Conservation (phyloP, 2,888 invertebrate genomes). For the Trichopoda pennipes region DNA sequence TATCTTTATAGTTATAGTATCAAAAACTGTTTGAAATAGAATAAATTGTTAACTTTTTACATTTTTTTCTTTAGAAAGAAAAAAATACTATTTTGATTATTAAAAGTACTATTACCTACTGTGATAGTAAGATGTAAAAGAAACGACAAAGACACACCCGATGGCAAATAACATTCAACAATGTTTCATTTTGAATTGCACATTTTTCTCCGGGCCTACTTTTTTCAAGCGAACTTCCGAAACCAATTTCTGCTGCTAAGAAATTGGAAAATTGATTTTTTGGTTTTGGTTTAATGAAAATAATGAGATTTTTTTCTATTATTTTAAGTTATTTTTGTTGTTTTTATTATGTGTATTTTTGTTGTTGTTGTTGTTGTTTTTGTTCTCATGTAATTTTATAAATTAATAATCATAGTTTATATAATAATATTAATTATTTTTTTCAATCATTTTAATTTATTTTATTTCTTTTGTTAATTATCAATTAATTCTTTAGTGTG, state of each 20-base stretch:
- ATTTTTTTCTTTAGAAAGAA: no score
- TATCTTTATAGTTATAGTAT: no score
- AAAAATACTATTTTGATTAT: no score
- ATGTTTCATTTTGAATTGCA: no score
- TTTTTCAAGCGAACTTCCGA: no score
- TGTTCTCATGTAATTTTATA: conserved; percentile 60
- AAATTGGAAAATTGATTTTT: neutral
- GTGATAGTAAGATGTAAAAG: no score
- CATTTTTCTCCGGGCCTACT: no score
- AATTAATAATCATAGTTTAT: conserved; percentile 66
- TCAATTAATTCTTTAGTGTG: conserved; percentile 67
- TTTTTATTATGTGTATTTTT: conserved; percentile 51
- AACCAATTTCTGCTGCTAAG: neutral
- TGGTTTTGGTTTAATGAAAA: conserved; percentile 15
- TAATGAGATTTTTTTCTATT: conserved; percentile 19
- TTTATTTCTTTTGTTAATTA: conserved; percentile 42
- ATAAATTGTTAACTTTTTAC: no score
- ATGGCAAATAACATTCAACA: no score
- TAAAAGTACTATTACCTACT: no score
- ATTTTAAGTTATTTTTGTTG: conserved; percentile 46
- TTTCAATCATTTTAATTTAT: conserved; percentile 14
- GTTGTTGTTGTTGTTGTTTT: conserved; percentile 35
- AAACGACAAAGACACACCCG: no score
- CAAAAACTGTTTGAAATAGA: no score
- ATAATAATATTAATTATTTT: conserved; percentile 54